Base-by-base conservation (phyloP, 2,113 vertebrate species). In the Chaenocephalus aceratus region DNA sequence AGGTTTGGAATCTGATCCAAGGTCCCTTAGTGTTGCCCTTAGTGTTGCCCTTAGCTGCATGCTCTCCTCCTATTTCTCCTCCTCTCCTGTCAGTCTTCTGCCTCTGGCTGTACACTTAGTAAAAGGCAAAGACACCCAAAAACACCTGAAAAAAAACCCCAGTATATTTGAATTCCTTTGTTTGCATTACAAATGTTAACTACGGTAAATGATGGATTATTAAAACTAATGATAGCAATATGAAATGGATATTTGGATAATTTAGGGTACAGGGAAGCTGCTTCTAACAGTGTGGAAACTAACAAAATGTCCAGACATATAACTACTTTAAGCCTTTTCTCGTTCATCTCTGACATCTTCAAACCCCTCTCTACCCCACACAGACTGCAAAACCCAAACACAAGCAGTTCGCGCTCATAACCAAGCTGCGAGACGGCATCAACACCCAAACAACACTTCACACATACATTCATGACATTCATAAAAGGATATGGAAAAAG, bases 401-500 rank as follows among this genome's bases (percentile, higher is more conserved):
- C 73, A 65, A 75, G 34, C 62, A 76, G 61, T 67, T 44, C 75
- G 36, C 44, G 14, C 58, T 78, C 34, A 63, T 64, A 84, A 41
- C 61, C 65, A 75, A 77, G 51, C 65, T 7, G 36, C 36, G 7
- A 41, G 36, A 41, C 36, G 7, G 36, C 36, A 41, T 41, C 36
- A 51, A 72, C 58, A 67, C 48, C 10, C 62, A 80, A 51, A 62
- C 16, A 73, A 6, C 59, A 54, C 49, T 76, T 70, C 26, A 49
- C 57, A 68, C 59, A 81, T 57, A 77, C 46, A 66, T 75, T 83
- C 54, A 23, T 65, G 80, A 83, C 82, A 87, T 87, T 84, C 61
- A 85, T 75, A 76, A 75, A 76, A 88, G 85, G 85, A 90, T 87
- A 92, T 91, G 91, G 91, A 93, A 90, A 93, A 89, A 70, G 73